Evolutionary conservation across 1,140 invertebrate genomes (phyloP).

Genomic region (Cyphomyrmex costatus): DNA sequence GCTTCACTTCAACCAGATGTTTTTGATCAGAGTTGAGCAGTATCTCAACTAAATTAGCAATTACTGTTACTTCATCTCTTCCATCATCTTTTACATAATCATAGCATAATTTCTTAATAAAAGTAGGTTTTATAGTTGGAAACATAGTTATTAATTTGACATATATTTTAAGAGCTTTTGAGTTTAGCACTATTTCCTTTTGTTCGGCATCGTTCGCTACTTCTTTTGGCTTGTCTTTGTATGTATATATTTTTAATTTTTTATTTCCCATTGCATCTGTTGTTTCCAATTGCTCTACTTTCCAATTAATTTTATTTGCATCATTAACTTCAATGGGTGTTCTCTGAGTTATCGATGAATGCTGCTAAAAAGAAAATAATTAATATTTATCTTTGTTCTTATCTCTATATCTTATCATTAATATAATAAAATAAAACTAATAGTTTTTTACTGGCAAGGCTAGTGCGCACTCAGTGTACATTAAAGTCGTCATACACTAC

Average conservation of each 20-base stretch:
- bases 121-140: slow-evolving; percentile 83
- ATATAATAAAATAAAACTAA: too few species aligned
- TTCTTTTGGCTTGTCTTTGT: background rate
- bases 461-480: too few species aligned
- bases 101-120: slow-evolving; percentile 75
- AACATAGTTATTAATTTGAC: slow-evolving; percentile 77
- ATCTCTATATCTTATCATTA: too few species aligned
- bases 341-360: too few species aligned
- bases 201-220: background rate
- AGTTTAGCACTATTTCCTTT: background rate
- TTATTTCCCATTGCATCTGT: background rate
- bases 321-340: background rate
- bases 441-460: too few species aligned
- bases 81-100: background rate
- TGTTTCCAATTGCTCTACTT: background rate
- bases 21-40: slow-evolving; percentile 68
- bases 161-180: slow-evolving; percentile 57
- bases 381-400: background rate
- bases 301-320: background rate
- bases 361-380: background rate
- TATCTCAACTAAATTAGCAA: slow-evolving; percentile 73
- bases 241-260: background rate
- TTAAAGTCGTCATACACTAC: too few species aligned
- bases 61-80: slow-evolving; percentile 29
- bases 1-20: slow-evolving; percentile 38